These are phyloP conservation scores for Lepidurus apus DNA, from an alignment of 1,140 invertebrate genomes.

Conservation along the genomic window DNA sequence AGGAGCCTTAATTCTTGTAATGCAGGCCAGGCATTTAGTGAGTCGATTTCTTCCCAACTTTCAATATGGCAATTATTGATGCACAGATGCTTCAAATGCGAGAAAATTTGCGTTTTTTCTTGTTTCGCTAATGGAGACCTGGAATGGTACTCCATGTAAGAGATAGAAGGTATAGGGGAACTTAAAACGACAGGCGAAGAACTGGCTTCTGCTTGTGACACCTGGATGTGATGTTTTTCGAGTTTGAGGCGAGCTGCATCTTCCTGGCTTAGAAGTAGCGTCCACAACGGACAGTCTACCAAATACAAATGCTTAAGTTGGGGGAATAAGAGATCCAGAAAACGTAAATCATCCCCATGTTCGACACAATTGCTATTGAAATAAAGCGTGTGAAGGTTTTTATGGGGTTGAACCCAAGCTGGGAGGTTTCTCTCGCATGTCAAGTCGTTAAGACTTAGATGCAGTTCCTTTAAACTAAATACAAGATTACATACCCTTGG, in stretches of 20 bases:
- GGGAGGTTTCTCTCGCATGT: conserved; percentile 17
- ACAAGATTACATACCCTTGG: conserved; percentile 36
- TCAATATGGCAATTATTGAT: conserved; percentile 73
- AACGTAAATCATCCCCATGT: conserved; percentile 28
- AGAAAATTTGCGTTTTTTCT: conserved; percentile 46
- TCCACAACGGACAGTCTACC: conserved; percentile 73
- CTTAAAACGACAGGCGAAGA: not conserved
- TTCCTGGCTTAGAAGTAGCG: conserved; percentile 44
- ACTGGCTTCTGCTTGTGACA: conserved; percentile 16
- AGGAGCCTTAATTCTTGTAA: conserved; percentile 76
- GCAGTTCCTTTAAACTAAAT: conserved; percentile 71
- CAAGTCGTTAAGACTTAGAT: conserved; percentile 63
- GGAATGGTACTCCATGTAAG: not conserved
- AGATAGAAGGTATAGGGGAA: not conserved
- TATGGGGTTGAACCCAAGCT: not conserved
- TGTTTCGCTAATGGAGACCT: not conserved
- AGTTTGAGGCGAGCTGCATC: not conserved
- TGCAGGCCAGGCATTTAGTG: conserved; percentile 69
- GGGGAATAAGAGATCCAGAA: conserved; percentile 62
- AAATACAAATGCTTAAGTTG: conserved; percentile 73
- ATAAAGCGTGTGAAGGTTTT: conserved; percentile 24
- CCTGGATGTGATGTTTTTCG: not conserved
- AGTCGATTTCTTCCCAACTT: conserved; percentile 81
- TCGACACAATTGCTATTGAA: conserved; percentile 32
- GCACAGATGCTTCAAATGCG: conserved; percentile 69